Conservation (phyloP, 2,113 vertebrate species). For the Vulpes lagopus region DNA sequence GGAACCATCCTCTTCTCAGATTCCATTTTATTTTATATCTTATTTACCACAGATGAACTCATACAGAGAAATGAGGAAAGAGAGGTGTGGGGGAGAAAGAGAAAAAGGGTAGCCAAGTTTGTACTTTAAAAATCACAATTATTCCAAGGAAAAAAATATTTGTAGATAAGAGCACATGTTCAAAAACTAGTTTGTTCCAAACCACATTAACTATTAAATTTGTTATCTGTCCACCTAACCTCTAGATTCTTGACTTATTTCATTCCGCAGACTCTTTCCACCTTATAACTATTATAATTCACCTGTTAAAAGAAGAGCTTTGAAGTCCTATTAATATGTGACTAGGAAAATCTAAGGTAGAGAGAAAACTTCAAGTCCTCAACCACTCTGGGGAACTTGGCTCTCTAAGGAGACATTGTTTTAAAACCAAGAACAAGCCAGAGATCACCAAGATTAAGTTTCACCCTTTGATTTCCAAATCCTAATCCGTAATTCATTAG, state of each 20-base stretch:
- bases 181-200: not conserved
- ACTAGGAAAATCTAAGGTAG: conserved; percentile 57
- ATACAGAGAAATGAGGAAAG: not conserved
- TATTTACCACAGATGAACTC: not conserved
- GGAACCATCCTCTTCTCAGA: not conserved
- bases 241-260: conserved; percentile 64
- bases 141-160: not conserved
- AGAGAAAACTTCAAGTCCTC: conserved; percentile 52
- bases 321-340: conserved; percentile 75
- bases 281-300: conserved; percentile 63
- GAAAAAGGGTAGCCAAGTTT: not conserved
- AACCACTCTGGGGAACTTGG: not conserved
- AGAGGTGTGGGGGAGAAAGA: not conserved
- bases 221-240: not conserved
- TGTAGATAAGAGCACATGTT: not conserved
- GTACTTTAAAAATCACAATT: not conserved
- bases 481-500: conserved; percentile 45
- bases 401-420: conserved; percentile 37
- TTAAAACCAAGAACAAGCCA: conserved; percentile 51
- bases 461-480: conserved; percentile 51
- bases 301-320: conserved; percentile 53
- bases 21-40: not conserved
- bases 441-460: conserved; percentile 46
- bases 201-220: not conserved
- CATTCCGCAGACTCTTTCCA: conserved; percentile 76